A percentile compares a stretch with the other conserved stretches of the same genome.
Evolutionary conservation across 2,888 invertebrate genomes (phyloP).

Genomic region (Hirudinaria manillensis): DNA sequence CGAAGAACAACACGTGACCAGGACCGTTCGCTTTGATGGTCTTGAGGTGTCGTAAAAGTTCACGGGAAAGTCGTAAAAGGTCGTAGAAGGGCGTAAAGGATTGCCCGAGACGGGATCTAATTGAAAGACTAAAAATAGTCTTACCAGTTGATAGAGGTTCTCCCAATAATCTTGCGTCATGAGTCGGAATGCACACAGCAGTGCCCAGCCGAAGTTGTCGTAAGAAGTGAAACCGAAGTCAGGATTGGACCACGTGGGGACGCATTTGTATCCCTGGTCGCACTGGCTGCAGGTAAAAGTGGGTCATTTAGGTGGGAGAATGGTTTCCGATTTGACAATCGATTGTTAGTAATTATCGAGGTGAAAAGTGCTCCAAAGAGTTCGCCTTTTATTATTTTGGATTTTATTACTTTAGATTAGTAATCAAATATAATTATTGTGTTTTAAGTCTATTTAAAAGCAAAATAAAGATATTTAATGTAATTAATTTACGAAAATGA

Average conservation of each 20-base stretch:
- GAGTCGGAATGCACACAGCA: constrained; percentile 89
- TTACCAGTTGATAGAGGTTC: constrained; percentile 89
- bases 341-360: background rate
- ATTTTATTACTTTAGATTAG: too few species aligned
- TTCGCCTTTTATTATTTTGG: too few species aligned
- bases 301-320: background rate
- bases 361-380: too few species aligned
- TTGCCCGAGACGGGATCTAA: background rate
- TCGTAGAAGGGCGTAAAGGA: background rate
- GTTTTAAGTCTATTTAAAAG: too few species aligned
- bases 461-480: too few species aligned
- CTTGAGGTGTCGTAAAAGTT: constrained; percentile 55
- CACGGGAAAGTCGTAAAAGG: background rate
- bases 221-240: constrained; percentile 96
- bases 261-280: constrained; percentile 70
- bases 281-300: constrained; percentile 31
- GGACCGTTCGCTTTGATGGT: constrained; percentile 89
- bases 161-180: constrained; percentile 99
- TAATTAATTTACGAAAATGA: too few species aligned
- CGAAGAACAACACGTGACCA: constrained; percentile 96
- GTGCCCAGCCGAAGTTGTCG: constrained; percentile 94
- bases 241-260: constrained; percentile 85
- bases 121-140: background rate
- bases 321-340: background rate
- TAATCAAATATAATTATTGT: too few species aligned